A percentile compares a stretch with the other conserved stretches of the same genome.
phyloP scores from a whole-genome alignment of 2,888 invertebrate species.

The Malacosoma neustria region DNA sequence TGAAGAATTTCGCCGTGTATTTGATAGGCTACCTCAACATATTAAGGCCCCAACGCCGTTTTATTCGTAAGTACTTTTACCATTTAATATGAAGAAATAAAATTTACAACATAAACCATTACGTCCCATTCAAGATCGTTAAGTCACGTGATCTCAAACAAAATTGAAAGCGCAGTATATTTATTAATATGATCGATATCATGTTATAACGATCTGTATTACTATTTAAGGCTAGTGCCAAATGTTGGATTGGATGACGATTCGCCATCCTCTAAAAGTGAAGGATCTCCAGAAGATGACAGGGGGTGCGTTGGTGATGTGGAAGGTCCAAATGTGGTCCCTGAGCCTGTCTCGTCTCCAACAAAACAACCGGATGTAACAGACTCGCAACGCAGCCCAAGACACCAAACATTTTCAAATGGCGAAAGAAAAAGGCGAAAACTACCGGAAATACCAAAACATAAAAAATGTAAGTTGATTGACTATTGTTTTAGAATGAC shows the following conservation, averaged over 20 bases:
- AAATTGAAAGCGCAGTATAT: slow-evolving; percentile 7
- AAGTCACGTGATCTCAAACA: slow-evolving; percentile 22
- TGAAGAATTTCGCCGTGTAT: slow-evolving; percentile 92
- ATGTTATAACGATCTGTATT: neutral
- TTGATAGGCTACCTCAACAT: slow-evolving; percentile 86
- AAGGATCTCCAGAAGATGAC: slow-evolving; percentile 79
- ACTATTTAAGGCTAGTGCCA: slow-evolving; percentile 82
- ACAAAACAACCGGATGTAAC: slow-evolving; percentile 37
- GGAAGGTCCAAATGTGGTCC: slow-evolving; percentile 33
- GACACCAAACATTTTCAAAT: slow-evolving; percentile 49
- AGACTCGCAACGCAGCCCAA: slow-evolving; percentile 47
- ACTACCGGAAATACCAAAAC: slow-evolving; percentile 92
- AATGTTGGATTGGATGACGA: slow-evolving; percentile 88
- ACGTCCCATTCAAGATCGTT: slow-evolving; percentile 9
- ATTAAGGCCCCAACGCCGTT: slow-evolving; percentile 86
- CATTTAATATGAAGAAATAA: slow-evolving; percentile 4
- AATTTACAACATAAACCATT: slow-evolving; percentile 6
- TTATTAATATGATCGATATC: slow-evolving; percentile 5
- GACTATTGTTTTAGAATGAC: too few species aligned
- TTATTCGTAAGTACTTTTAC: slow-evolving; percentile 86
- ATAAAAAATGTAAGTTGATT: slow-evolving; percentile 89
- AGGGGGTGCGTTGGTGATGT: slow-evolving; percentile 73
- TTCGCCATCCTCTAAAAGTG: slow-evolving; percentile 86
- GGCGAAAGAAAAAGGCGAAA: slow-evolving; percentile 85
- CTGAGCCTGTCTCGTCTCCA: slow-evolving; percentile 31